Conservation (phyloP, 2,888 invertebrate genomes). For the Protodeltote pygarga region DNA sequence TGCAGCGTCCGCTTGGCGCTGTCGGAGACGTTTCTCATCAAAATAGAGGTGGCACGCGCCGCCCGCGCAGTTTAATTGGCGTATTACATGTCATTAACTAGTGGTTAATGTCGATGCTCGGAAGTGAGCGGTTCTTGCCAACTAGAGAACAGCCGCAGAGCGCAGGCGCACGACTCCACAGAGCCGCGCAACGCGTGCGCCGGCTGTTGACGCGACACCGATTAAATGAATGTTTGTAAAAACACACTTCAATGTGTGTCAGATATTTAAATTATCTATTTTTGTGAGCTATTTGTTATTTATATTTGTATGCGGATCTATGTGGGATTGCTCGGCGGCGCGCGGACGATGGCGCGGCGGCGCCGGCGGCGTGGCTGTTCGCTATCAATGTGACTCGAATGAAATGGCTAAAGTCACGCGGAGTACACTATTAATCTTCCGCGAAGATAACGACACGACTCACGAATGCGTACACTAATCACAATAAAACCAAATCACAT, state of each 20-base stretch:
- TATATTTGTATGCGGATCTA: conserved; percentile 64
- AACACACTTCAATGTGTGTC: conserved; percentile 66
- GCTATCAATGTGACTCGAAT: conserved; percentile 50
- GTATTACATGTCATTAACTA: conserved; percentile 33
- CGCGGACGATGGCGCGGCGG: background rate
- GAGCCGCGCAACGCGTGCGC: conserved; percentile 16
- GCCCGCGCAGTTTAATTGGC: conserved; percentile 27
- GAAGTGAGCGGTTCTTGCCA: conserved; percentile 28
- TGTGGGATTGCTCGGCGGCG: conserved; percentile 41
- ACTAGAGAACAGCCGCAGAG: conserved; percentile 6
- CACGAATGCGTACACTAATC: conserved; percentile 38
- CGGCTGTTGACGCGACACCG: conserved; percentile 40
- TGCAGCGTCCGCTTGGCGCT: background rate
- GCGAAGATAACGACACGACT: conserved; percentile 50
- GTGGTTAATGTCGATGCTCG: conserved; percentile 27
- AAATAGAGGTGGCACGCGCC: conserved; percentile 4
- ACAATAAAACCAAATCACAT: conserved; percentile 39
- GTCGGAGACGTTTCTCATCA: background rate
- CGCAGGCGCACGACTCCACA: too few species aligned
- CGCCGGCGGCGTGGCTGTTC: background rate
- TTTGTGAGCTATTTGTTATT: conserved; percentile 68
- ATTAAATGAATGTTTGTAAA: conserved; percentile 60
- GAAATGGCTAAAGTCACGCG: conserved; percentile 60
- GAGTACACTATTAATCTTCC: conserved; percentile 60
- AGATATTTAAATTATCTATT: conserved; percentile 71